A percentile compares a stretch with the other conserved stretches of the same genome.
phyloP scores from a whole-genome alignment of 2,113 vertebrate species.

The Pithys albifrons region DNA sequence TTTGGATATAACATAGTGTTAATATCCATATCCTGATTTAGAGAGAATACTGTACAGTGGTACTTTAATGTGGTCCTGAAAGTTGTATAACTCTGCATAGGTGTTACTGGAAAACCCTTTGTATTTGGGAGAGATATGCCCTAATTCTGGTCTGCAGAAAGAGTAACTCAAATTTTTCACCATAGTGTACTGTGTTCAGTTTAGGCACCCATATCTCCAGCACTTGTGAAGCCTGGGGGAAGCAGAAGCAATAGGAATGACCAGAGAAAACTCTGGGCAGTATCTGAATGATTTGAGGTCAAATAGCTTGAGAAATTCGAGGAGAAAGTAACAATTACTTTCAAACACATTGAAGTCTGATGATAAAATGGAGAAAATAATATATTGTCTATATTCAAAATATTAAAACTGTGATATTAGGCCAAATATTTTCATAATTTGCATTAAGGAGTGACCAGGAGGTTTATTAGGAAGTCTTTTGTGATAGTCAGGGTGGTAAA shows the following conservation, averaged over 20 bases:
- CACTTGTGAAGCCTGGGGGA: neutral
- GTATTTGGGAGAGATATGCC: neutral
- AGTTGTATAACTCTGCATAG: neutral
- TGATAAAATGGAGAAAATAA: neutral
- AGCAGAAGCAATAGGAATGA: neutral
- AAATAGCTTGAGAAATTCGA: neutral
- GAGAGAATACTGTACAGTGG: neutral
- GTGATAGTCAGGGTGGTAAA: neutral
- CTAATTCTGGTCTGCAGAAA: neutral
- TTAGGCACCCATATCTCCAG: neutral
- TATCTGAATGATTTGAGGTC: neutral
- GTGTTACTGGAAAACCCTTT: neutral
- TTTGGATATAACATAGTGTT: neutral
- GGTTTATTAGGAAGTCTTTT: neutral
- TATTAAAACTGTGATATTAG: neutral
- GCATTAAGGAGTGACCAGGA: rapidly evolving
- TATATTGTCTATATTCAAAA: neutral
- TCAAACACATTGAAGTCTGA: neutral
- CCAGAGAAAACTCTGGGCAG: neutral
- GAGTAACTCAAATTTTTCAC: neutral
- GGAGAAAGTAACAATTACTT: neutral
- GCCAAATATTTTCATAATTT: neutral
- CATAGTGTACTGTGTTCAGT: neutral
- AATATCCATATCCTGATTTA: neutral
- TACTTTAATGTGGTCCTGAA: neutral